Percentiles rank a stretch among this genome's conserved stretches.
phyloP scores from a whole-genome alignment of 2,797 vertebrate genomes.

The Loriculus beryllinus region DNA sequence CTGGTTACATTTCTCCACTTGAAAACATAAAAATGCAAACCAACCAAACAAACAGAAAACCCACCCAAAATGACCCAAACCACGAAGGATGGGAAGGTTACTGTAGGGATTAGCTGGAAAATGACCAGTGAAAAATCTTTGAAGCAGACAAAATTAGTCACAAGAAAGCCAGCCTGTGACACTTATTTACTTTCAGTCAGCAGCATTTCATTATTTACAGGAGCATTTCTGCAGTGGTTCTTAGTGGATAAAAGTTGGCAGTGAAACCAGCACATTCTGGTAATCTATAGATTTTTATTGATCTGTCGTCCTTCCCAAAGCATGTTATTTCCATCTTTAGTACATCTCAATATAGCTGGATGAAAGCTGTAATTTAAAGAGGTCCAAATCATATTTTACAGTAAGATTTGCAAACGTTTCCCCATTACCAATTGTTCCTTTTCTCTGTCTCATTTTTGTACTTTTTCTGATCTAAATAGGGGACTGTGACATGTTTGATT shows the following conservation, averaged over 20 bases:
- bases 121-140: not conserved
- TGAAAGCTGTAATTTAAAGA: not conserved
- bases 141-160: not conserved
- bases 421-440: conserved; percentile 30
- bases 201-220: not conserved
- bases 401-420: conserved; percentile 54
- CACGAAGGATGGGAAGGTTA: not conserved
- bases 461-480: conserved; percentile 32
- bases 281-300: not conserved
- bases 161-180: not conserved
- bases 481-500: conserved; percentile 23
- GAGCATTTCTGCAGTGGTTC: not conserved
- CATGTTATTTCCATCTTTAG: not conserved
- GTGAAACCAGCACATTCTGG: conserved; percentile 25
- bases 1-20: not conserved
- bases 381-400: conserved; percentile 37
- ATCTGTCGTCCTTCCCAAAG: not conserved
- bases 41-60: not conserved
- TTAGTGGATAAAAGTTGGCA: not conserved
- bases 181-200: not conserved
- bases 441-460: conserved; percentile 44
- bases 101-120: not conserved
- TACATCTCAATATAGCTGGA: not conserved
- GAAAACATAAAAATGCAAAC: not conserved
- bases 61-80: not conserved